Evolutionary conservation across 2,888 invertebrate species (phyloP), one percentile per base, ranked within the genome.

Genomic region (Maniola hyperantus): DNA sequence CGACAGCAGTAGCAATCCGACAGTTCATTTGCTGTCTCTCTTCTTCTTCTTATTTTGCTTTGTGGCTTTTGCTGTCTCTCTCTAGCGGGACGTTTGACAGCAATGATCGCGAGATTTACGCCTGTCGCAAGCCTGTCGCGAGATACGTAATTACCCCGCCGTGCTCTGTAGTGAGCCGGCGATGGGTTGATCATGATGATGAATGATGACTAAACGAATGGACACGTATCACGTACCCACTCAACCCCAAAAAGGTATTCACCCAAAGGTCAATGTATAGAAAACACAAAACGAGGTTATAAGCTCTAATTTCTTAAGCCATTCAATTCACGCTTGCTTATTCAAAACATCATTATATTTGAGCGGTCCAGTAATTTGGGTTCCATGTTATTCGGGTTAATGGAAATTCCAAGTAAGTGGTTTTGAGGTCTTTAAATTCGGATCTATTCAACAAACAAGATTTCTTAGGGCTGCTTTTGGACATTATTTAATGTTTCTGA

Each of bases 341-440:
- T 62, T 62, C 62, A 53, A 36, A 53, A 53, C 53, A 33, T 62
- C 62, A 62, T 62, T 62, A 62, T 62, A 53, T 53, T 51, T 53
- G 39, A 62, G 53, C 62, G 62, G 62, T 39, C 53, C 62, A 62
- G 42, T 62, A 62, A 62, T 62, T 62, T 55, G 18, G 39, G 57
- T 33, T 42, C 10, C 64, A 33, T 36, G 54, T 44, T 64, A 64
- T 64, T 64, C 13, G 51, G 65, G 54, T 54, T 60, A 60, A 65
- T 65, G 65, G 60, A 65, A 65, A 65, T 61, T 65, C 46, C 60
- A 53, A 59, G 59, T 65, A 54, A 55, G 48, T 39, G 65, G 54
- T 36, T 59, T 61, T 62, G 62, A 61, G 53, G 60, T 61, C 60
- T 61, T 65, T 46, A 65, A 65, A 60, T 46, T 54, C 46, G 20